These are phyloP conservation scores for Megatriorchis doriae DNA, from an alignment of 2,113 vertebrate species.

Conservation along the genomic window DNA sequence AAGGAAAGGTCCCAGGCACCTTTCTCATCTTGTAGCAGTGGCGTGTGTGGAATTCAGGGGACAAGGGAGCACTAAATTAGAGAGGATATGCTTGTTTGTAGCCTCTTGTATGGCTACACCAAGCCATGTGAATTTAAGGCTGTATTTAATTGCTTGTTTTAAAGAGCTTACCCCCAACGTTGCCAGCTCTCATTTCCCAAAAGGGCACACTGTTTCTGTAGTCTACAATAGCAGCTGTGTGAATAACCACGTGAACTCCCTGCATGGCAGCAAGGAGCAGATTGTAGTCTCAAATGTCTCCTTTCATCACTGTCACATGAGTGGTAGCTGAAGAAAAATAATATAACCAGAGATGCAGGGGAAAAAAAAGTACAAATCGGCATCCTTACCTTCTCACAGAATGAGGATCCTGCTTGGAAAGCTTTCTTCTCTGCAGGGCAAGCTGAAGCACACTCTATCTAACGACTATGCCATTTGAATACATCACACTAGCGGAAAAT, in stretches of 20 bases:
- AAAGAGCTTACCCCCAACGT: not conserved
- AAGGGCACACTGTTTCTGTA: not conserved
- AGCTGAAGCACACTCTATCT: not conserved
- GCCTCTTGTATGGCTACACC: not conserved
- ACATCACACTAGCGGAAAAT: not conserved
- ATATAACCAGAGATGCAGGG: not conserved
- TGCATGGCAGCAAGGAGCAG: not conserved
- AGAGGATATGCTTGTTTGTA: rapidly evolving
- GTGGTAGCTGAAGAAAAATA: not conserved
- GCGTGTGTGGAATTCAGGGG: not conserved
- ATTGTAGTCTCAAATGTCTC: not conserved
- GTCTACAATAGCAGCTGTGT: constrained; percentile 13
- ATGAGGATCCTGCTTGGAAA: not conserved
- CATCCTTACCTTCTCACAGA: not conserved
- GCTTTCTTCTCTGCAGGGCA: not conserved
- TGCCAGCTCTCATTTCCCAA: not conserved
- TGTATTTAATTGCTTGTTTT: not conserved
- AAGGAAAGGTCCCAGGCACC: not conserved
- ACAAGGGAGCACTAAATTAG: rapidly evolving
- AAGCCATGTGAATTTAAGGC: not conserved
- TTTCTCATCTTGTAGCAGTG: rapidly evolving
- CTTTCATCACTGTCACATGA: not conserved
- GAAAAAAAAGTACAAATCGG: not conserved
- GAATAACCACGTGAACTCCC: constrained; percentile 15
- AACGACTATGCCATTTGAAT: rapidly evolving